Evolutionary conservation across 2,888 invertebrate genomes (phyloP).

Genomic region (Polydesmus complanatus): DNA sequence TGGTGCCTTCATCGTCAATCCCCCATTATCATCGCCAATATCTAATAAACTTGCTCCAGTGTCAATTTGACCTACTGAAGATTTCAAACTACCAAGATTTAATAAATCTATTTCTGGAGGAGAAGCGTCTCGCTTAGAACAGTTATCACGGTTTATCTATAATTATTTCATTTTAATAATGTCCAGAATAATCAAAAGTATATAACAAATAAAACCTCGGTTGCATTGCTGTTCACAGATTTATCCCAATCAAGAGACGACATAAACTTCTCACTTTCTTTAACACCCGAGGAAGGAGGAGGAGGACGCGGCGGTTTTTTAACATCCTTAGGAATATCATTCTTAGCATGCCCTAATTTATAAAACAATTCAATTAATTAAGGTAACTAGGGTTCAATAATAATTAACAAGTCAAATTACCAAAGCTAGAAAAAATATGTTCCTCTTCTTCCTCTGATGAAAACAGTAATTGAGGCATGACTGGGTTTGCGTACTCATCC

Average conservation of each 20-base stretch:
- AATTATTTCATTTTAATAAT: no score
- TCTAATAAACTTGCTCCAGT: slow-evolving; percentile 13
- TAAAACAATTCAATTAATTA: no score
- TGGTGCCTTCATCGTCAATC: neutral
- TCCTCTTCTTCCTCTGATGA: slow-evolving; percentile 64
- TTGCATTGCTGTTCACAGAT: neutral
- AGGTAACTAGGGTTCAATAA: no score
- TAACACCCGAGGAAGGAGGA: slow-evolving; percentile 5
- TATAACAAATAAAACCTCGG: no score
- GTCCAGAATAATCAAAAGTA: no score
- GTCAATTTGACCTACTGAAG: neutral
- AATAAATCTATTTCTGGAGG: slow-evolving; percentile 12
- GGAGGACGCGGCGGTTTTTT: slow-evolving; percentile 12
- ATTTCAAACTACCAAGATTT: slow-evolving; percentile 6
- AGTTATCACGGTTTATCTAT: neutral
- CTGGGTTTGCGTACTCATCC: slow-evolving; percentile 11
- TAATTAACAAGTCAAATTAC: slow-evolving; percentile 31
- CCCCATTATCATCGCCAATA: slow-evolving; percentile 8
- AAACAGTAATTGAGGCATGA: slow-evolving; percentile 49
- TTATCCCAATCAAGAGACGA: slow-evolving; percentile 16
- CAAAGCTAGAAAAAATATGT: slow-evolving; percentile 69
- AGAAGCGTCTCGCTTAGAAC: neutral
- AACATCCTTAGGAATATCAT: neutral
- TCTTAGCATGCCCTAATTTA: neutral
- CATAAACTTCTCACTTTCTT: slow-evolving; percentile 9